A percentile compares a stretch with the other conserved stretches of the same genome.
Conservation (phyloP, 2,888 invertebrate species). For the Melieria picta region DNA sequence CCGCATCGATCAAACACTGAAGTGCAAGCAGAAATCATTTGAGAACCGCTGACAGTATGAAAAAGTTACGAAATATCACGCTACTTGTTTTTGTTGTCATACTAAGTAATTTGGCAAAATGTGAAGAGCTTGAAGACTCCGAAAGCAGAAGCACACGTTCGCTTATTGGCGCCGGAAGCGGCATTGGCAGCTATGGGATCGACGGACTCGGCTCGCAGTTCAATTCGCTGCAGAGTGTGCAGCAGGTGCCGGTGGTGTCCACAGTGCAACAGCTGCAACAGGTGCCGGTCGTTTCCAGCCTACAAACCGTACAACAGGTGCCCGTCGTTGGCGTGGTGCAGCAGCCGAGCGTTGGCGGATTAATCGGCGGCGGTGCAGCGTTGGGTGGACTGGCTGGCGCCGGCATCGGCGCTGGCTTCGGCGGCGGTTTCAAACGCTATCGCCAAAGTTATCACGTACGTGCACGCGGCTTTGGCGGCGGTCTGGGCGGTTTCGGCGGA, state of each 20-base stretch:
- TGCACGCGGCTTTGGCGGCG: constrained; percentile 54
- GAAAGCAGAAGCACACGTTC: not conserved
- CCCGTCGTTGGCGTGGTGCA: constrained; percentile 50
- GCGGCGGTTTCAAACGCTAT: constrained; percentile 52
- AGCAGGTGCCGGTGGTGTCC: constrained; percentile 50
- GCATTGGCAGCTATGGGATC: constrained; percentile 1
- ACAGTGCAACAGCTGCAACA: constrained; percentile 47
- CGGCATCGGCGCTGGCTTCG: constrained; percentile 30
- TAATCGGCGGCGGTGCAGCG: constrained; percentile 5
- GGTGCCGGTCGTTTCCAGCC: constrained; percentile 46
- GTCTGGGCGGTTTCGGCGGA: constrained; percentile 42
- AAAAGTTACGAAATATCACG: too few species aligned
- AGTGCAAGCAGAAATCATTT: too few species aligned
- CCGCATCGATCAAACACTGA: too few species aligned
- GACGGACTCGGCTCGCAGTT: constrained; percentile 17
- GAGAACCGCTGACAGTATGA: too few species aligned
- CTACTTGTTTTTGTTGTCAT: too few species aligned
- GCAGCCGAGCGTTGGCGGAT: constrained; percentile 29
- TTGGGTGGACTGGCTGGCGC: constrained; percentile 29
- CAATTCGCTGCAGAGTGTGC: constrained; percentile 36
- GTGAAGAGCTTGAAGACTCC: too few species aligned
- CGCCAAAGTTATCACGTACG: constrained; percentile 50
- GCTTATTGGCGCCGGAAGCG: not conserved
- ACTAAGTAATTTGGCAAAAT: too few species aligned
- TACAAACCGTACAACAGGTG: constrained; percentile 49